Evolutionary conservation across 1,140 invertebrate genomes (phyloP).

Genomic region (Musca vetustissima): DNA sequence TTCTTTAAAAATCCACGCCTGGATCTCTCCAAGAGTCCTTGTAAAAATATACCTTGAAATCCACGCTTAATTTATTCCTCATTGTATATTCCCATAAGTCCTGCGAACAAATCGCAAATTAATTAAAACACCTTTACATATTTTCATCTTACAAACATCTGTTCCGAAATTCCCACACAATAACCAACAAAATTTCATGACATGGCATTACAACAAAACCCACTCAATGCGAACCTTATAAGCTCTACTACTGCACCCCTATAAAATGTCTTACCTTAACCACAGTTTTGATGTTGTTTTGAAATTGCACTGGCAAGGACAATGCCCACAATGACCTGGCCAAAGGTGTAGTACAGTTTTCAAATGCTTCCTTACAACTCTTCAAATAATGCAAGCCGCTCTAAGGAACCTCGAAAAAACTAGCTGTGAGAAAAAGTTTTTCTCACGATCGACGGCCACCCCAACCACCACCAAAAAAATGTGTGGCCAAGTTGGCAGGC

Average conservation of each 20-base stretch:
- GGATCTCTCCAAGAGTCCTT: too few species aligned
- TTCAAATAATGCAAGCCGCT: background rate
- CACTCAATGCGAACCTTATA: background rate
- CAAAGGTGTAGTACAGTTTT: constrained; percentile 9
- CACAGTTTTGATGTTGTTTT: background rate
- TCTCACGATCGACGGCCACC: constrained; percentile 49
- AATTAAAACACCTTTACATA: too few species aligned
- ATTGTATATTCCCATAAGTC: too few species aligned
- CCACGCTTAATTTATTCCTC: too few species aligned
- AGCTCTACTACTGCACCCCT: background rate
- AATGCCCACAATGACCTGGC: background rate
- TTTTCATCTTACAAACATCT: background rate
- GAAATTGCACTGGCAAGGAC: background rate
- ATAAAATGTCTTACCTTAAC: background rate
- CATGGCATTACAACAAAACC: constrained; percentile 6
- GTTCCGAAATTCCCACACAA: constrained; percentile 10
- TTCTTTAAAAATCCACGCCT: too few species aligned
- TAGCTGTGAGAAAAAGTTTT: constrained; percentile 52
- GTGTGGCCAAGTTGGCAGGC: too few species aligned
- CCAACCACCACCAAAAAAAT: too few species aligned
- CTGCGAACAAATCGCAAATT: too few species aligned
- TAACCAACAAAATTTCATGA: background rate
- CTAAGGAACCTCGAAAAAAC: constrained; percentile 31
- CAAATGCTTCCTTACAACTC: too few species aligned
- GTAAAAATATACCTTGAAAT: too few species aligned